Evolutionary conservation across 1,140 invertebrate species (phyloP), one percentile per base, ranked within the genome.

Genomic region (Monochamus saltuarius): DNA sequence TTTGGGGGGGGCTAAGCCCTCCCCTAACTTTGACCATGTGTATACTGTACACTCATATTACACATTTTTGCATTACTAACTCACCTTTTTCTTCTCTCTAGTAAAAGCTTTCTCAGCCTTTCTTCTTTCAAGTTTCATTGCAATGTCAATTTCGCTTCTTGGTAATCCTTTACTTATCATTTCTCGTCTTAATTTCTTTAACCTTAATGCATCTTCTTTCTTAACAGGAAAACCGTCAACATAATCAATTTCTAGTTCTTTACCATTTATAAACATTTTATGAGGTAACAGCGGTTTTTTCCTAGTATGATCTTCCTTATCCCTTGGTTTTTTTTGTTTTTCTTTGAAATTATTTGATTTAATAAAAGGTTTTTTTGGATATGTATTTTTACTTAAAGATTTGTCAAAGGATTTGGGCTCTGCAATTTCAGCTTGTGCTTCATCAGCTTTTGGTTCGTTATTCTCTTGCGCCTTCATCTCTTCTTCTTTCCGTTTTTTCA

Each of bases 81-180:
- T 40, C 60, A 68, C 63, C 66, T 84, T 84, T 66, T 84, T 87
- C 64, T 83, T 85, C n/a, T 86, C 70, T 13, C 83, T 75, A 4
- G 85, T 78, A 6, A 90, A 74, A 7, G 83, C 82, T 76, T 89
- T 90, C 74, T 90, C 88, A 19, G 88, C 87, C 72, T 81, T 84
- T 61, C 89, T 73, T 59, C 88, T 79, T 71, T 89, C 87, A 22
- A 87, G 68, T 73, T 89, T 89, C 71, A 91, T 80, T 1, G 84
- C 84, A 34, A 71, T 74, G 42, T 84, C 75, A 7, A 90, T 84
- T 70, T 88, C 86, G 70, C 81, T 82, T 69, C 82, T 81, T 1
- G 88, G 84, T 55, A 90, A 83, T 19, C 87, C 87, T 78, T 88
- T 85, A 46, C 83, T 81, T 1, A 85, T 80, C 80, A 90, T 82